A percentile compares a stretch with the other conserved stretches of the same genome.
These are phyloP conservation scores for Spinus pinus DNA, from an alignment of 2,797 vertebrate genomes.

Conservation along the genomic window DNA sequence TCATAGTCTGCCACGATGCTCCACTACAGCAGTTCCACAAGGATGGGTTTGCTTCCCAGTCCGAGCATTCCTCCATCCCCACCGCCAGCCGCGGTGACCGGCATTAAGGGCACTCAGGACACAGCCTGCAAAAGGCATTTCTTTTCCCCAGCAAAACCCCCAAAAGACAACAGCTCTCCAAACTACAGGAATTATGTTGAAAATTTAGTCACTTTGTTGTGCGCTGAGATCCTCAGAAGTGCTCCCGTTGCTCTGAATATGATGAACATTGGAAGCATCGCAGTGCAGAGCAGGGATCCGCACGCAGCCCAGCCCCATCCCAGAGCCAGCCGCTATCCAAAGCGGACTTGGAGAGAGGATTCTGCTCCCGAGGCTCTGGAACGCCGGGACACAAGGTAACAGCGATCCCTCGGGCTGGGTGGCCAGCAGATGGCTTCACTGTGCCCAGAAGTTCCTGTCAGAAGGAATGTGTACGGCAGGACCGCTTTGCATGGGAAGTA, in stretches of 20 bases:
- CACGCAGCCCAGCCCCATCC: rapidly evolving
- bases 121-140: rapidly evolving
- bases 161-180: no score
- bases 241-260: rapidly evolving
- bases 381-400: rapidly evolving
- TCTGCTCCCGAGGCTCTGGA: rapidly evolving
- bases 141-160: neutral
- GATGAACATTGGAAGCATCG: rapidly evolving
- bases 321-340: rapidly evolving
- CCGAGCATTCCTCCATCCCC: neutral
- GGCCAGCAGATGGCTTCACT: rapidly evolving
- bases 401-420: rapidly evolving
- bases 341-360: rapidly evolving
- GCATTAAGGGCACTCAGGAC: rapidly evolving
- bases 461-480: neutral
- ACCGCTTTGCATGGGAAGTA: neutral
- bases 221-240: neutral
- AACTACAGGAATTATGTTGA: rapidly evolving
- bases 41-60: neutral
- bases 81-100: rapidly evolving
- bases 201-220: rapidly evolving
- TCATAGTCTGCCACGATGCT: rapidly evolving
- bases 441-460: rapidly evolving
- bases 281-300: rapidly evolving
- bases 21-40: rapidly evolving